Evolutionary conservation across 2,888 invertebrate species (phyloP).

Genomic region (Noctua janthina): DNA sequence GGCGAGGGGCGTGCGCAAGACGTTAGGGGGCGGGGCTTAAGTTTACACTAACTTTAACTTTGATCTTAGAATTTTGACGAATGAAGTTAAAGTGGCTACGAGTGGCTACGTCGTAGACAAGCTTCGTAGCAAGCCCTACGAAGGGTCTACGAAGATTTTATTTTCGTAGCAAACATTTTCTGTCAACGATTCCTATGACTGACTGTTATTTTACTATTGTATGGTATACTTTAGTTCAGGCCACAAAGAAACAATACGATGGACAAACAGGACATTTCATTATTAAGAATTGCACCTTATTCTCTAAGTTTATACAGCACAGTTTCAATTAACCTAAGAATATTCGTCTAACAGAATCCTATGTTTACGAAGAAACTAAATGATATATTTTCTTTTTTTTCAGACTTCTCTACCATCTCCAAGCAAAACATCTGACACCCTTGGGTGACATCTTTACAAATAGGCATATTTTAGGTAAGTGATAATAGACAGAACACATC

Average conservation of each 20-base stretch:
- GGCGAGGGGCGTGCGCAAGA: constrained; percentile 76
- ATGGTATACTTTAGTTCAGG: background rate
- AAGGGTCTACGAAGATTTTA: constrained; percentile 32
- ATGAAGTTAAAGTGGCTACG: constrained; percentile 40
- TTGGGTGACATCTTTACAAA: constrained; percentile 57
- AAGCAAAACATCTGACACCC: constrained; percentile 46
- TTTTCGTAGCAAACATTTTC: constrained; percentile 27
- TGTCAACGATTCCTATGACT: background rate
- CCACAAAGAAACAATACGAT: background rate
- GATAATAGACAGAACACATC: background rate
- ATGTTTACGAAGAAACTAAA: background rate
- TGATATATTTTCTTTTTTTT: constrained; percentile 22
- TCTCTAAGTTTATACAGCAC: background rate
- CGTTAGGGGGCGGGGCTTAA: constrained; percentile 80
- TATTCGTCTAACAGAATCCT: background rate
- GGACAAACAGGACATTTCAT: background rate
- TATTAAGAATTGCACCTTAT: background rate
- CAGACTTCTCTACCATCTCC: constrained; percentile 58
- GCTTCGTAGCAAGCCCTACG: constrained; percentile 43
- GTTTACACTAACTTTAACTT: constrained; percentile 71
- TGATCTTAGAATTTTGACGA: constrained; percentile 43
- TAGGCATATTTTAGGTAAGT: constrained; percentile 67
- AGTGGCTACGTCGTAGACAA: constrained; percentile 45
- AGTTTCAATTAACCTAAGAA: background rate
- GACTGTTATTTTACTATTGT: background rate